These are phyloP conservation scores for Eurytoma californica DNA, from an alignment of 2,888 invertebrate species.

Conservation along the genomic window DNA sequence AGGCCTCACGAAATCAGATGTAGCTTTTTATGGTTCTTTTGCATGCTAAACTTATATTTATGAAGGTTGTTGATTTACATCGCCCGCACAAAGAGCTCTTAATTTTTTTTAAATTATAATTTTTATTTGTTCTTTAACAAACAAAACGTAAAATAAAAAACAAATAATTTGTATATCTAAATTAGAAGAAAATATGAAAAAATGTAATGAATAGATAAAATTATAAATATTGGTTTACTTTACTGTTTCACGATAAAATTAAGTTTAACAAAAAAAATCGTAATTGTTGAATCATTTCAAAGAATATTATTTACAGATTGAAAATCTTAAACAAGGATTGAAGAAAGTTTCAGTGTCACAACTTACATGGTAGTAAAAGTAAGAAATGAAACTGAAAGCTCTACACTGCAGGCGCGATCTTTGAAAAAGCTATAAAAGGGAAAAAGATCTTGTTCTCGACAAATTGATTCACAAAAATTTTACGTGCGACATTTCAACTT, in stretches of 20 bases:
- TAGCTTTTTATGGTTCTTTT: too few species aligned
- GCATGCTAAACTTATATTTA: too few species aligned
- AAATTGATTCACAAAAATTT: conserved; percentile 28
- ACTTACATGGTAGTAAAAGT: conserved; percentile 28
- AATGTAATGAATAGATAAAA: too few species aligned
- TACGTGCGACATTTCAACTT: not conserved
- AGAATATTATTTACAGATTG: conserved; percentile 12
- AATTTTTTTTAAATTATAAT: too few species aligned
- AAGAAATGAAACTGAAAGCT: conserved; percentile 39
- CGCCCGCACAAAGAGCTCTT: too few species aligned
- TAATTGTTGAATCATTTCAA: not conserved
- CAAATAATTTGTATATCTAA: too few species aligned
- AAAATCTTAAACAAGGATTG: conserved; percentile 22
- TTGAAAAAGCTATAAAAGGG: conserved; percentile 33
- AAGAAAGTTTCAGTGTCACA: conserved; percentile 40
- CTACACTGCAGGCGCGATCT: conserved; percentile 19
- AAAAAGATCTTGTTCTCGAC: not conserved
- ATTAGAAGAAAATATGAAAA: too few species aligned
- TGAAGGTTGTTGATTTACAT: too few species aligned
- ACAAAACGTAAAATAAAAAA: too few species aligned
- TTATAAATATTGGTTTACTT: too few species aligned
- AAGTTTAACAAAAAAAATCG: not conserved
- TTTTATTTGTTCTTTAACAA: too few species aligned
- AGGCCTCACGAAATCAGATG: too few species aligned
- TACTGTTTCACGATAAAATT: not conserved